These are phyloP conservation scores for Pardosa pseudoannulata DNA, from an alignment of 2,888 invertebrate species.

Conservation along the genomic window DNA sequence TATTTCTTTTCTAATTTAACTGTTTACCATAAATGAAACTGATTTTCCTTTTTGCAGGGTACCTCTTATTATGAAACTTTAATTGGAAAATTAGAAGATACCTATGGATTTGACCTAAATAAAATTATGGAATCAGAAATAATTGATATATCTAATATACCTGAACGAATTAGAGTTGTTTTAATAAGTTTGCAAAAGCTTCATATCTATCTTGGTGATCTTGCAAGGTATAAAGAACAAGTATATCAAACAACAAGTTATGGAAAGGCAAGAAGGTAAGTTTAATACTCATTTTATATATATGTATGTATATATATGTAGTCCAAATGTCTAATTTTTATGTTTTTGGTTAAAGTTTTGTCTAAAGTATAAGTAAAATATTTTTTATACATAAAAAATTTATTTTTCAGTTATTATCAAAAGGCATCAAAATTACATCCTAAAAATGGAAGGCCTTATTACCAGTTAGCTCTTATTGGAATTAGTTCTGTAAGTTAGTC, in stretches of 20 bases:
- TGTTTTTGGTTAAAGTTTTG: no score
- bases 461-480: slow-evolving; percentile 94
- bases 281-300: background rate
- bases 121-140: slow-evolving; percentile 77
- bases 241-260: slow-evolving; percentile 88
- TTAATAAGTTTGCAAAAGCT: slow-evolving; percentile 91
- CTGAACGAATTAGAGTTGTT: slow-evolving; percentile 61
- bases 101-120: slow-evolving; percentile 84
- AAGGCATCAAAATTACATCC: slow-evolving; percentile 96
- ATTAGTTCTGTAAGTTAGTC: slow-evolving; percentile 79
- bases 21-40: no score
- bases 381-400: background rate
- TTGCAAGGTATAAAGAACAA: slow-evolving; percentile 88
- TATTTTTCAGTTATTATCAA: slow-evolving; percentile 86
- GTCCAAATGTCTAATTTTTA: background rate
- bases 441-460: slow-evolving; percentile 95
- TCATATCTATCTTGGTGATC: slow-evolving; percentile 92
- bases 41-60: slow-evolving; percentile 78
- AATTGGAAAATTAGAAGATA: slow-evolving; percentile 84
- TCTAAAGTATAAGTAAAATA: background rate
- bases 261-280: slow-evolving; percentile 84
- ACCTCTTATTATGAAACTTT: slow-evolving; percentile 87
- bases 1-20: no score
- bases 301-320: background rate
- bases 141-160: slow-evolving; percentile 45